A percentile compares a stretch with the other conserved stretches of the same genome.
Conservation (phyloP, 2,113 vertebrate genomes). For the Nothocercus julius region DNA sequence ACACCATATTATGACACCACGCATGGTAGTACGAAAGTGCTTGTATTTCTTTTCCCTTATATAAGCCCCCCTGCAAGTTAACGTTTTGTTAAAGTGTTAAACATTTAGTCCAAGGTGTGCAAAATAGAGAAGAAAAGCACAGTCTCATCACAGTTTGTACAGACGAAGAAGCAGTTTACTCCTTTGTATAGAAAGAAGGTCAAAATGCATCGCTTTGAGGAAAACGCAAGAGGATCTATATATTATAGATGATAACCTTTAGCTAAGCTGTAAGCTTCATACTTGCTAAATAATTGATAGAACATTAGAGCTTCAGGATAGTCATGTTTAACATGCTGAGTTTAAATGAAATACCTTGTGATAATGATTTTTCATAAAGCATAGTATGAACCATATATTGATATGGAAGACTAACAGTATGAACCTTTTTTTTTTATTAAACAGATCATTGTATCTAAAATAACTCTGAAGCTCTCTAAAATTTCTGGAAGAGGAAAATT, state of each 20-base stretch:
- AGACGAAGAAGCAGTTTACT: background rate
- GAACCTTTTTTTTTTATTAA: background rate
- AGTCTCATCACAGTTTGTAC: background rate
- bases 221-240: background rate
- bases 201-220: background rate
- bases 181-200: background rate
- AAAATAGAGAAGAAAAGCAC: background rate
- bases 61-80: background rate
- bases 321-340: background rate
- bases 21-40: background rate
- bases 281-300: conserved; percentile 28
- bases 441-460: background rate
- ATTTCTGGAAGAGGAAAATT: background rate
- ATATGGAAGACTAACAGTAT: background rate
- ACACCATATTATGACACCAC: accelerated
- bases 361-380: background rate
- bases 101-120: background rate
- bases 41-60: background rate
- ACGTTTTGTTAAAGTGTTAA: background rate
- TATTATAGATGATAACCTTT: conserved; percentile 39
- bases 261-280: conserved; percentile 19
- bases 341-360: background rate
- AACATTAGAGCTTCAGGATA: conserved; percentile 8
- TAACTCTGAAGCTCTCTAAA: background rate
- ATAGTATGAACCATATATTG: background rate